Evolutionary conservation across 2,797 vertebrate genomes (phyloP).

Genomic region (Phataginus tricuspis): DNA sequence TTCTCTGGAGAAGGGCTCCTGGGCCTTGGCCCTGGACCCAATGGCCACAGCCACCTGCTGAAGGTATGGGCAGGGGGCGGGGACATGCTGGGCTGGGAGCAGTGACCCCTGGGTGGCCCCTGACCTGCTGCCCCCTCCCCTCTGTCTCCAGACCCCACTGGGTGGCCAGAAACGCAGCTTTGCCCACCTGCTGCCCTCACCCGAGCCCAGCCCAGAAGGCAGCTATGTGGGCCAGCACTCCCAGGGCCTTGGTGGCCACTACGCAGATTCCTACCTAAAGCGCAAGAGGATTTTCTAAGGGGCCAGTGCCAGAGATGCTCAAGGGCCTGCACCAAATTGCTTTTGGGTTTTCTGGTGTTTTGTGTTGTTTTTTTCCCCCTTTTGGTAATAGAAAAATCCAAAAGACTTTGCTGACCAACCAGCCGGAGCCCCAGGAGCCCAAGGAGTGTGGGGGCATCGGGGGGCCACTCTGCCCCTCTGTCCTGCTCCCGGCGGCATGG

Average conservation of each 20-base stretch:
- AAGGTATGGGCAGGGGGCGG: slow-evolving; percentile 84
- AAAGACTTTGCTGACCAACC: slow-evolving; percentile 73
- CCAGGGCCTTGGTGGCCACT: slow-evolving; percentile 95
- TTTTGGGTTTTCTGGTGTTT: slow-evolving; percentile 75
- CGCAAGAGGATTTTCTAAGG: slow-evolving; percentile 94
- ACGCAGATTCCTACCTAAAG: slow-evolving; percentile 96
- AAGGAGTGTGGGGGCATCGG: slow-evolving; percentile 31
- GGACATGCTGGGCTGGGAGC: slow-evolving; percentile 58
- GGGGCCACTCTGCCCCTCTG: slow-evolving; percentile 7
- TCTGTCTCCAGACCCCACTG: slow-evolving; percentile 89
- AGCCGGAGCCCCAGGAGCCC: slow-evolving; percentile 54
- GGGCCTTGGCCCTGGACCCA: slow-evolving; percentile 82
- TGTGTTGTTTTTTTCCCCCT: slow-evolving; percentile 7
- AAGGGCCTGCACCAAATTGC: slow-evolving; percentile 27
- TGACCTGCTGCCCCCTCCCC: neutral
- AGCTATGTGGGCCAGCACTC: slow-evolving; percentile 96
- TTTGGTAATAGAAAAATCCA: slow-evolving; percentile 73
- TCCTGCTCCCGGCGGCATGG: neutral
- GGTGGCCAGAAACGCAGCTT: slow-evolving; percentile 94
- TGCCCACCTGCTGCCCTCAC: slow-evolving; percentile 93
- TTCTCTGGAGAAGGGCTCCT: slow-evolving; percentile 85
- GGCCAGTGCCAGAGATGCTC: slow-evolving; percentile 12
- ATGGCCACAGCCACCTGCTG: slow-evolving; percentile 85
- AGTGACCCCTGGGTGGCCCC: neutral
- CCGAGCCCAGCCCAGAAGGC: slow-evolving; percentile 95